Conservation (phyloP, 2,113 vertebrate species). For the Albula goreensis region DNA sequence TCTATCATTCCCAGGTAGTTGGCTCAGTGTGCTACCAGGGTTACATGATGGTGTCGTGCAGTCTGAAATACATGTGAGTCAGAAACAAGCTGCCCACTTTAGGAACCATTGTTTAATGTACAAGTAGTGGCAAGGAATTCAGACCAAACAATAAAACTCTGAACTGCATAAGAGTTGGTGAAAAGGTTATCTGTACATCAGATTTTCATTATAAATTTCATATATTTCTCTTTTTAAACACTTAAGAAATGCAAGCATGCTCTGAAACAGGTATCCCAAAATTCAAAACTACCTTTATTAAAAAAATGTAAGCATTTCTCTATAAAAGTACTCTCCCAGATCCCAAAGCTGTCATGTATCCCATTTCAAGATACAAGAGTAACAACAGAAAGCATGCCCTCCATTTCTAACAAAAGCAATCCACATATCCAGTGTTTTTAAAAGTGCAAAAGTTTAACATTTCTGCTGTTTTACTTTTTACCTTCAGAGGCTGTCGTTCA, state of each 20-base stretch:
- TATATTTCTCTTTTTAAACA: neutral
- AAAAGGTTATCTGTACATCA: neutral
- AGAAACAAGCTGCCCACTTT: neutral
- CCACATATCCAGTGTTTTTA: neutral
- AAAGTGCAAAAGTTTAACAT: neutral
- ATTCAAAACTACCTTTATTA: neutral
- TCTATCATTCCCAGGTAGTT: too few species aligned
- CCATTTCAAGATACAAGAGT: too few species aligned
- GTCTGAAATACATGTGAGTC: neutral
- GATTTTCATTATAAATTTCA: neutral
- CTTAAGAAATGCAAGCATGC: neutral
- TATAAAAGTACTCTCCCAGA: neutral
- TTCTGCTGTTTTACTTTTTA: neutral
- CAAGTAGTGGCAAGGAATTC: neutral
- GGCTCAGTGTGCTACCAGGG: neutral
- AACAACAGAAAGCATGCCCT: neutral
- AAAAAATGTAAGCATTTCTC: neutral
- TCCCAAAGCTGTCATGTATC: neutral
- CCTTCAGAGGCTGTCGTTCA: neutral
- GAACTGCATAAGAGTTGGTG: neutral
- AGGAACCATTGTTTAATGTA: neutral
- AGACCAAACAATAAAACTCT: neutral
- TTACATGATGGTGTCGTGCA: neutral
- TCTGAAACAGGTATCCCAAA: neutral
- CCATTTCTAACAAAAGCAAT: neutral